Evolutionary conservation across 2,888 invertebrate species (phyloP).

Genomic region (Tetragonisca angustula): DNA sequence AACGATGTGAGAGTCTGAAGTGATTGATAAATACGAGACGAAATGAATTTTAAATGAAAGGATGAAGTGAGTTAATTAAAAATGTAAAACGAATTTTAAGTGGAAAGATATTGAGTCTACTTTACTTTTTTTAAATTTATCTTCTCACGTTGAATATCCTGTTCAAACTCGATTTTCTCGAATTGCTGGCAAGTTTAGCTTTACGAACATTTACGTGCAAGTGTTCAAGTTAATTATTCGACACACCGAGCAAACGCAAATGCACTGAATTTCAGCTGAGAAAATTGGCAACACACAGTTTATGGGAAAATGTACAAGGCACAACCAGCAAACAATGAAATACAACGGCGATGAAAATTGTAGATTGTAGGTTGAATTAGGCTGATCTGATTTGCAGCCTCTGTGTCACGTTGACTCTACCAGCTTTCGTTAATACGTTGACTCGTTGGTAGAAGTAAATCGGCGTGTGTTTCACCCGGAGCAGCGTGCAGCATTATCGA

Average conservation of each 20-base stretch:
- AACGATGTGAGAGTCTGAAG: no score
- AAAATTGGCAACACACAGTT: background rate
- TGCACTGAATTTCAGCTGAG: background rate
- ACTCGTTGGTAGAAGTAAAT: slow-evolving; percentile 5
- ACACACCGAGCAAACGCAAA: background rate
- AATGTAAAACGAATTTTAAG: no score
- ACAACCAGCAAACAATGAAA: background rate
- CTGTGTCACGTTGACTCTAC: background rate
- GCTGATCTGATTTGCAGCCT: background rate
- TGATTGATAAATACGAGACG: no score
- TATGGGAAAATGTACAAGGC: background rate
- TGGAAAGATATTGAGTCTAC: no score
- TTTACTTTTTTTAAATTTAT: no score
- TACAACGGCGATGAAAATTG: background rate
- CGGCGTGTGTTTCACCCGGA: slow-evolving; percentile 11
- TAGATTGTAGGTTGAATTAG: background rate
- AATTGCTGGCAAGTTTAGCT: no score
- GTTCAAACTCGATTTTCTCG: no score
- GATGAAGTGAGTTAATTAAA: no score
- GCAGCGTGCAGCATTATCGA: slow-evolving; percentile 8
- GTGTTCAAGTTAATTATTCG: background rate
- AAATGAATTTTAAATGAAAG: no score
- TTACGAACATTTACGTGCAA: no score
- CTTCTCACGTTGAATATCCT: no score
- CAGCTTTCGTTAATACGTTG: slow-evolving; percentile 5